A percentile compares a stretch with the other conserved stretches of the same genome.
phyloP scores from a whole-genome alignment of 2,113 vertebrate species.

The Sebastes schlegelii region DNA sequence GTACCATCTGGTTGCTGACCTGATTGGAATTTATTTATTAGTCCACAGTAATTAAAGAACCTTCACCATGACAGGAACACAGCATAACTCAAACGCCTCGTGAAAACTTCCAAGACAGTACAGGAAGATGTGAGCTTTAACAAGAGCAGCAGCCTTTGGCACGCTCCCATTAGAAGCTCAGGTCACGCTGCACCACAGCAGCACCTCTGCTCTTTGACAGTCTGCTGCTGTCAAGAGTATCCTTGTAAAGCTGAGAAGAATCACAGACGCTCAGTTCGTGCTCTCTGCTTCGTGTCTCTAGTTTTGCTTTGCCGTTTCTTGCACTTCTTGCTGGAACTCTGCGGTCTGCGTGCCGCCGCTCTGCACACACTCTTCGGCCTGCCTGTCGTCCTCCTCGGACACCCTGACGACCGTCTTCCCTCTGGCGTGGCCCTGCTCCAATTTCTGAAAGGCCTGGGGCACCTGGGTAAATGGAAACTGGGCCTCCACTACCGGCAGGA shows the following conservation, averaged over 20 bases:
- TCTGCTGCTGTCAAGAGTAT: constrained; percentile 12
- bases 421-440: constrained; percentile 91
- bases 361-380: constrained; percentile 40
- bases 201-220: constrained; percentile 13
- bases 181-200: neutral
- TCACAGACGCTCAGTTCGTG: constrained; percentile 2
- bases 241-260: constrained; percentile 6
- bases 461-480: constrained; percentile 90
- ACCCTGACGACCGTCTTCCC: constrained; percentile 92
- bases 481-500: constrained; percentile 91
- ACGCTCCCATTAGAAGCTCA: neutral
- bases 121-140: neutral
- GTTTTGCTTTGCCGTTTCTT: constrained; percentile 30
- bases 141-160: constrained; percentile 22
- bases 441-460: constrained; percentile 91
- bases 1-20: constrained; percentile 2
- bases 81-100: constrained; percentile 5
- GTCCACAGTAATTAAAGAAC: neutral
- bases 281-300: constrained; percentile 18
- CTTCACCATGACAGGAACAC: neutral
- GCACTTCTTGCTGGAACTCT: constrained; percentile 28
- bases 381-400: constrained; percentile 67
- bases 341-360: neutral
- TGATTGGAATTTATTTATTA: constrained; percentile 16
- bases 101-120: constrained; percentile 2